Conservation (phyloP, 2,797 vertebrate species). For the Gastrophryne carolinensis region DNA sequence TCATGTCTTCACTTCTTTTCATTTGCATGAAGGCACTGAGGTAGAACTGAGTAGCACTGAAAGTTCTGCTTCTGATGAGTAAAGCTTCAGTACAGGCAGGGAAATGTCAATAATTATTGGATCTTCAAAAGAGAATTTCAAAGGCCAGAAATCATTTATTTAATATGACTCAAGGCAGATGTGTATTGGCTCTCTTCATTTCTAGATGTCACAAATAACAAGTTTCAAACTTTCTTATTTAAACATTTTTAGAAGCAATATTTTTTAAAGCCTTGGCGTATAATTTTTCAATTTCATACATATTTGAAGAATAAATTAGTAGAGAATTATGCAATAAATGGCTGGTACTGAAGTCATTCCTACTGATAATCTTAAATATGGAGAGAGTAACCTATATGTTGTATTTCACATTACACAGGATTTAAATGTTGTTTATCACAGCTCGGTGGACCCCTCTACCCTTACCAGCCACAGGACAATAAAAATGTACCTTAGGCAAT, state of each 20-base stretch:
- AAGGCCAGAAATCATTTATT: conserved; percentile 47
- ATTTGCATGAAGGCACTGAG: conserved; percentile 45
- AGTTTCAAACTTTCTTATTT: conserved; percentile 9
- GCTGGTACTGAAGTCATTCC: background rate
- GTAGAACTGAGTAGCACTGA: conserved; percentile 48
- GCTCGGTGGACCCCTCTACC: too few species aligned
- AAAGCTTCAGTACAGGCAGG: conserved; percentile 14
- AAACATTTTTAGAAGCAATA: background rate
- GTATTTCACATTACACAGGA: too few species aligned
- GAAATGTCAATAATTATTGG: conserved; percentile 49
- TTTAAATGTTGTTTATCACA: too few species aligned
- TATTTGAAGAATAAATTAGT: conserved; percentile 1
- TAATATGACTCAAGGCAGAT: conserved; percentile 24
- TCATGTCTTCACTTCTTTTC: conserved; percentile 49
- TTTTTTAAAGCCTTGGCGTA: background rate
- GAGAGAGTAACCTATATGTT: too few species aligned
- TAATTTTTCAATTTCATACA: conserved; percentile 13
- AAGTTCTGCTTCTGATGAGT: conserved; percentile 39
- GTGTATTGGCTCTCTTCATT: conserved; percentile 26
- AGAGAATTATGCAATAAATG: background rate
- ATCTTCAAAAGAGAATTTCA: conserved; percentile 37
- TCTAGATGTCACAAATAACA: conserved; percentile 31
- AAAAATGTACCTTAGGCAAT: too few species aligned
- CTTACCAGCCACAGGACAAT: too few species aligned
- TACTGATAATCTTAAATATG: background rate